phyloP scores from a whole-genome alignment of 2,888 invertebrate species.

The Yponomeuta cagnagella region DNA sequence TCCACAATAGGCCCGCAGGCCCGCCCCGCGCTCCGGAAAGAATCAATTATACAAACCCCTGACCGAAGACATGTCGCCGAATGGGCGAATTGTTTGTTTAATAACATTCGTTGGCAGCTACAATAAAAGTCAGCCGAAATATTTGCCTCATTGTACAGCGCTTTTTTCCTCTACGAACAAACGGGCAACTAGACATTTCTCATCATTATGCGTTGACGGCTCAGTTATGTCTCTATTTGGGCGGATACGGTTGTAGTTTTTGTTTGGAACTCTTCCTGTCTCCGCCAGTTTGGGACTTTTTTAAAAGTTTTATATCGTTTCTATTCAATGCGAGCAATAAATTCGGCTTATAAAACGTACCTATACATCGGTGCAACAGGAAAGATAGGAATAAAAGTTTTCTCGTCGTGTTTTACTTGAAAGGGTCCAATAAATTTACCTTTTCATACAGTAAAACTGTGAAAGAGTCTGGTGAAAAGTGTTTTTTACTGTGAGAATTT shows the following conservation, averaged over 20 bases:
- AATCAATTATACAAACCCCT: constrained; percentile 69
- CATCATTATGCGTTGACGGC: constrained; percentile 40
- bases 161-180: constrained; percentile 48
- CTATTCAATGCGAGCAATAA: constrained; percentile 43
- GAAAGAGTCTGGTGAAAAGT: neutral
- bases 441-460: neutral
- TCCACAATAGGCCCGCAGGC: constrained; percentile 47
- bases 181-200: constrained; percentile 47
- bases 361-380: constrained; percentile 25
- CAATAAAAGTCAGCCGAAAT: constrained; percentile 65
- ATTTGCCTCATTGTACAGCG: constrained; percentile 56
- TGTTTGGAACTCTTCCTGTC: constrained; percentile 58
- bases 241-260: constrained; percentile 61
- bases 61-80: constrained; percentile 60
- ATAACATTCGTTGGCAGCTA: constrained; percentile 59
- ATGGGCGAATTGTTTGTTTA: constrained; percentile 76
- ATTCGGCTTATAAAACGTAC: constrained; percentile 46
- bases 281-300: constrained; percentile 38
- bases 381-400: constrained; percentile 13
- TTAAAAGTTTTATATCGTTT: constrained; percentile 57
- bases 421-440: constrained; percentile 9
- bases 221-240: constrained; percentile 54
- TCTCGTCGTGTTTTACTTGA: neutral
- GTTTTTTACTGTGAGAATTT: neutral
- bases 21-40: constrained; percentile 64